A percentile compares a stretch with the other conserved stretches of the same genome.
These are phyloP conservation scores for Pilophorus perplexus DNA, from an alignment of 2,888 invertebrate species.

Conservation along the genomic window DNA sequence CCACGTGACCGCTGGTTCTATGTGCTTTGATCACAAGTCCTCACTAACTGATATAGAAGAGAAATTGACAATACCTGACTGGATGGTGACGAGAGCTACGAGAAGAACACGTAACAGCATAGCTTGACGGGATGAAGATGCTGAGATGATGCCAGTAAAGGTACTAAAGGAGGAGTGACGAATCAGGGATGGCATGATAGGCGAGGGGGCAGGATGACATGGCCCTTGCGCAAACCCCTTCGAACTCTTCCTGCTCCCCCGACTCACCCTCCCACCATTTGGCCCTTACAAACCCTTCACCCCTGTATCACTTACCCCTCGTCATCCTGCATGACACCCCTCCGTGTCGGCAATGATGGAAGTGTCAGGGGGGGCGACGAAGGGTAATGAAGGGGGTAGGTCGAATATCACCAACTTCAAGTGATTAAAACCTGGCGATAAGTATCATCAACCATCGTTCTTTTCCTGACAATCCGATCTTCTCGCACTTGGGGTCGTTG, in stretches of 20 bases:
- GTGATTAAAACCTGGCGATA: conserved; percentile 32
- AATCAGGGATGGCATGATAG: background rate
- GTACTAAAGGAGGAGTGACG: conserved; percentile 15
- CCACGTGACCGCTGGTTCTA: no score
- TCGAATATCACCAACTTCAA: conserved; percentile 29
- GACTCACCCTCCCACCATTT: no score
- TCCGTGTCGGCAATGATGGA: no score
- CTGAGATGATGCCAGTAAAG: conserved; percentile 15
- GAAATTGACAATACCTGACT: conserved; percentile 6
- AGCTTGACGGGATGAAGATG: conserved; percentile 1
- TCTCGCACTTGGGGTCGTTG: no score
- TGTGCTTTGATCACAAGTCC: no score
- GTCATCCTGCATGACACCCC: no score
- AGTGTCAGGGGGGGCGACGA: no score
- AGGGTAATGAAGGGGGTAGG: background rate
- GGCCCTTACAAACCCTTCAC: no score
- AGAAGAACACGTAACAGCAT: conserved; percentile 17
- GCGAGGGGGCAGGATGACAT: background rate
- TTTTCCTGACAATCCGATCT: no score
- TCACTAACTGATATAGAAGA: background rate
- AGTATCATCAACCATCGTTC: conserved; percentile 29
- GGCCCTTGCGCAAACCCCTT: conserved; percentile 21
- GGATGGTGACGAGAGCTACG: conserved; percentile 10
- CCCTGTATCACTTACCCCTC: no score
- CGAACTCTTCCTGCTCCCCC: background rate